These are phyloP conservation scores for Buphagus erythrorhynchus DNA, from an alignment of 2,797 vertebrate genomes.

Conservation along the genomic window DNA sequence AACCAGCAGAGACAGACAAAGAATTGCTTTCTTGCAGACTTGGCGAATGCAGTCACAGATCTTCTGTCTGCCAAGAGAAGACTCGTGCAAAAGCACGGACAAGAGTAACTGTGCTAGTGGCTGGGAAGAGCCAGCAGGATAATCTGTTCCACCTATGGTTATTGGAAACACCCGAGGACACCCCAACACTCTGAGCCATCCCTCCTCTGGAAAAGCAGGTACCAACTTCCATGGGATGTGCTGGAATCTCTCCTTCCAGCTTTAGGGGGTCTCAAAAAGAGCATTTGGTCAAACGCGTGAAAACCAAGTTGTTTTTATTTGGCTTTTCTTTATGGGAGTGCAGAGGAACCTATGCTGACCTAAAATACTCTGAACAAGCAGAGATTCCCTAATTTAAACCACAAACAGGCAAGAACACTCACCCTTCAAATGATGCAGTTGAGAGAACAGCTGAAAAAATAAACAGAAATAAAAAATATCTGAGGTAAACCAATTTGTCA, in stretches of 20 bases:
- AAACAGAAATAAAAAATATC: not conserved
- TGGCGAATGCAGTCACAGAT: not conserved
- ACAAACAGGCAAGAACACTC: not conserved
- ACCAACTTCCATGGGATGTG: fast-evolving
- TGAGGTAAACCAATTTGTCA: not conserved
- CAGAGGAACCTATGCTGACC: not conserved
- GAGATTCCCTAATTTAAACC: not conserved
- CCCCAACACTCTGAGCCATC: not conserved
- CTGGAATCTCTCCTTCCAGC: not conserved
- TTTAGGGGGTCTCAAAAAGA: not conserved
- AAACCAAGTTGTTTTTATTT: not conserved
- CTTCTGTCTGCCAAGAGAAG: constrained; percentile 2
- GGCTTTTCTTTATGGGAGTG: not conserved
- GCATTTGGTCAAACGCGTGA: fast-evolving
- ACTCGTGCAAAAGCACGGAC: not conserved
- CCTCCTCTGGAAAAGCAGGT: not conserved
- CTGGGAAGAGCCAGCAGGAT: not conserved
- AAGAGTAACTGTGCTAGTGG: not conserved
- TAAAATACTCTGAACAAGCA: not conserved
- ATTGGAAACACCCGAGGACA: not conserved
- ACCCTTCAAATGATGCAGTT: not conserved
- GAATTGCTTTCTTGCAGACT: not conserved
- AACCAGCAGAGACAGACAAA: not conserved
- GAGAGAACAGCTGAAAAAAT: not conserved
- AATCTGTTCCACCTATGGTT: not conserved